Conservation (phyloP, 2,888 invertebrate species). For the Apamea sordens region DNA sequence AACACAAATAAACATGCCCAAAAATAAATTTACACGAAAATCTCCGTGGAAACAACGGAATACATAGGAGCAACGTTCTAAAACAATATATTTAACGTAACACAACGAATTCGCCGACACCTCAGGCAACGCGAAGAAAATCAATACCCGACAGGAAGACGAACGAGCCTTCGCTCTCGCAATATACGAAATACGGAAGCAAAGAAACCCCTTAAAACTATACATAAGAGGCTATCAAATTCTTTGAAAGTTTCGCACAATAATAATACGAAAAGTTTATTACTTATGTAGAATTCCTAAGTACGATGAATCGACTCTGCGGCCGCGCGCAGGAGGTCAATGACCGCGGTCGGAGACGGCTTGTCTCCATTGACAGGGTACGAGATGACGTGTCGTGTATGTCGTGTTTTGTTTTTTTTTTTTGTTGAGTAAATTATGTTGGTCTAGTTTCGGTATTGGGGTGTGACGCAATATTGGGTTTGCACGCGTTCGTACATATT, state of each 20-base stretch:
- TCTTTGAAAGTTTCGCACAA: constrained; percentile 60
- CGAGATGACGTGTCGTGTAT: constrained; percentile 57
- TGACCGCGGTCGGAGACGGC: constrained; percentile 72
- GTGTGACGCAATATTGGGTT: constrained; percentile 16
- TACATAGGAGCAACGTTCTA: constrained; percentile 2
- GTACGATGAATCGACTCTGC: constrained; percentile 63
- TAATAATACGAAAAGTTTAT: constrained; percentile 67
- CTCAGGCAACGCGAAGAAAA: constrained; percentile 48
- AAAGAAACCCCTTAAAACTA: constrained; percentile 49
- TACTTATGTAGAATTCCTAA: constrained; percentile 69
- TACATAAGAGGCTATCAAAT: constrained; percentile 45
- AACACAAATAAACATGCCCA: constrained; percentile 2
- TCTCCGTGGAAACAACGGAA: constrained; percentile 9
- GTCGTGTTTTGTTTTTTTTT: constrained; percentile 36
- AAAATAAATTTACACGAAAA: constrained; percentile 11
- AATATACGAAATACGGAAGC: constrained; percentile 48
- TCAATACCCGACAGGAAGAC: constrained; percentile 58
- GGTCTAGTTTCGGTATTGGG: constrained; percentile 26
- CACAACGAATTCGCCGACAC: constrained; percentile 52
- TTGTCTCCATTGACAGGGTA: constrained; percentile 62
- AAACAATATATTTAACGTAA: constrained; percentile 46
- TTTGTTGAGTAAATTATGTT: constrained; percentile 23
- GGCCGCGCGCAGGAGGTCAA: constrained; percentile 66
- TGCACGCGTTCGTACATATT: too few relatives aligned
- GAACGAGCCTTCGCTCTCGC: constrained; percentile 3